These are phyloP conservation scores for Catocala sponsa DNA, from an alignment of 2,888 invertebrate genomes.

Conservation along the genomic window DNA sequence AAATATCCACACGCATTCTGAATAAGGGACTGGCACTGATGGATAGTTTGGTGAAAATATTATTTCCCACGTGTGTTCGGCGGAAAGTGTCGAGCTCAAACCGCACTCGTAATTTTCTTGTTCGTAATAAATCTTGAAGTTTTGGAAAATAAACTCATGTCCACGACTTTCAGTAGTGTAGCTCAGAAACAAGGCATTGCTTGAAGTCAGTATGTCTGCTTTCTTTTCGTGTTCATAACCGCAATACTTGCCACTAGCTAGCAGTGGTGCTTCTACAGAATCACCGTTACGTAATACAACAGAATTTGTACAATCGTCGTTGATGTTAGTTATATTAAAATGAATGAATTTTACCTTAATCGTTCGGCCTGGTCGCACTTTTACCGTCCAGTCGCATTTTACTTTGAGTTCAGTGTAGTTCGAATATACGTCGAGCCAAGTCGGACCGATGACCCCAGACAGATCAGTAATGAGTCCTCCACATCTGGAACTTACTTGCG, in stretches of 20 bases:
- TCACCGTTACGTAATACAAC: constrained; percentile 92
- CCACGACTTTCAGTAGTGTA: constrained; percentile 44
- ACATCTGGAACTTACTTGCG: constrained; percentile 82
- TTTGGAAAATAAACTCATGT: constrained; percentile 50
- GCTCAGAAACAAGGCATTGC: constrained; percentile 84
- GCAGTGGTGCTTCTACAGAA: constrained; percentile 90
- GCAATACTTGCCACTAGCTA: constrained; percentile 93
- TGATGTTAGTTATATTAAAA: constrained; percentile 87
- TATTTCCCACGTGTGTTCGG: constrained; percentile 77
- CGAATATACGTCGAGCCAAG: constrained; percentile 50
- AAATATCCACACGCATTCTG: constrained; percentile 95
- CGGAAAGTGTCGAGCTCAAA: constrained; percentile 87
- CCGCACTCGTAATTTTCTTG: constrained; percentile 92
- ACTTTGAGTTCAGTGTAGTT: neutral
- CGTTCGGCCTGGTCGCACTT: constrained; percentile 91
- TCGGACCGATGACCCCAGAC: constrained; percentile 86
- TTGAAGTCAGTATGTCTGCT: constrained; percentile 85
- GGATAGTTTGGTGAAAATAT: constrained; percentile 94
- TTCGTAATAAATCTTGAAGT: constrained; percentile 85
- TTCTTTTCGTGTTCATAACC: constrained; percentile 76
- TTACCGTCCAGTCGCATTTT: constrained; percentile 92
- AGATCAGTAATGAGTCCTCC: constrained; percentile 90
- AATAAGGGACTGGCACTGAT: constrained; percentile 91
- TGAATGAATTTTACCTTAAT: constrained; percentile 90
- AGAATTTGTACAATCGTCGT: constrained; percentile 65